Conservation (phyloP, 2,888 invertebrate species). For the Metopia argyrocephala region DNA sequence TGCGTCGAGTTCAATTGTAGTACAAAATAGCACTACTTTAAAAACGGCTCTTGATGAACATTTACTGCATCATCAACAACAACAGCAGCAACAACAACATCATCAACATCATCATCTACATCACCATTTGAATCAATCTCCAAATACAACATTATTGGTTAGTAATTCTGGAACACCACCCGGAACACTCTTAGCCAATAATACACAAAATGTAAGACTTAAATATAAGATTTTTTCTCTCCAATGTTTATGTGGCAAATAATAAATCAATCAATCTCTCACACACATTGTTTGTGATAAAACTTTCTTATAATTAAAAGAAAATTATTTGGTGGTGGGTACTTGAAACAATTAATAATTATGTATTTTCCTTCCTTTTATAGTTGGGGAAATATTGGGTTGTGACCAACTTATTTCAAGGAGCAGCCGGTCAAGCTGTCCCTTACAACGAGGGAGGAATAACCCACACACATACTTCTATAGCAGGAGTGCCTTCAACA, state of each 20-base stretch:
- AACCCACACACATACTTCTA: conserved; percentile 65
- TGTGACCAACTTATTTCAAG: conserved; percentile 88
- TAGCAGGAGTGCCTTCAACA: conserved; percentile 68
- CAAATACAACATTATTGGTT: conserved; percentile 26
- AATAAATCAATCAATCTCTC: background rate
- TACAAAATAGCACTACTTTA: conserved; percentile 32
- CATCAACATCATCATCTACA: conserved; percentile 20
- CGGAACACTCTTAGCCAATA: conserved; percentile 61
- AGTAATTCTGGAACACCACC: conserved; percentile 32
- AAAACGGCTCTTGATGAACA: conserved; percentile 46
- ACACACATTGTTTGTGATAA: conserved; percentile 18
- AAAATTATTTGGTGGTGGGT: no score
- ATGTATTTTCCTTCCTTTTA: conserved; percentile 68
- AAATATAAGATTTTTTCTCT: conserved; percentile 31
- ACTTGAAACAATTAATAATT: no score
- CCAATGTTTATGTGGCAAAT: background rate
- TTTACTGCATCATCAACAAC: conserved; percentile 35
- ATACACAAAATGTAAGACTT: conserved; percentile 64
- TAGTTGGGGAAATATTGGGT: conserved; percentile 90
- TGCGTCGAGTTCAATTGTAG: conserved; percentile 19
- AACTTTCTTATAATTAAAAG: background rate
- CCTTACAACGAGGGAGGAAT: conserved; percentile 68
- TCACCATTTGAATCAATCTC: conserved; percentile 3
- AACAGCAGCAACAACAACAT: conserved; percentile 43
- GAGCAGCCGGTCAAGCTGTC: conserved; percentile 68